Evolutionary conservation across 2,113 vertebrate species (phyloP), one percentile per base, ranked within the genome.

Genomic region (Casuarius casuarius): DNA sequence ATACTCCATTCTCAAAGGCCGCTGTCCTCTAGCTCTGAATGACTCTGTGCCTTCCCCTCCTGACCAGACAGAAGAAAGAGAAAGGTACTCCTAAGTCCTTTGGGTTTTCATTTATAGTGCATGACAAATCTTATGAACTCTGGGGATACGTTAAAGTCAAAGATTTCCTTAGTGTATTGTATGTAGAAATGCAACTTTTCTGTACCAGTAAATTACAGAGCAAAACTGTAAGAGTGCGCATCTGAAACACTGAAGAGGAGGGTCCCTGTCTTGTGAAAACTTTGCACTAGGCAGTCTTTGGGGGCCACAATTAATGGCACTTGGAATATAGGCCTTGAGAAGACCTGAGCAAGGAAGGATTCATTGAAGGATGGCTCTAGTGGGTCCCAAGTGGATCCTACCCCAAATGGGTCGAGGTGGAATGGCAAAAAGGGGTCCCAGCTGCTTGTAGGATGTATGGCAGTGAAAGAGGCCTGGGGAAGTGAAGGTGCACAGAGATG

Each of bases 401-500:
- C 1, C 10, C 10, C 33, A 82, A 19, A 0, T 0, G 6, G 16
- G 16, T 58, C 22, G 51, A 73, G 18, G 9, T 56, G 54, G 38
- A 25, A n/a, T 28, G 25, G 51, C 17, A 54, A 46, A 74, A 86
- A 33, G 21, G 7, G 2, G 1, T 58, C 33, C 16, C n/a, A 72
- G 12, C 6, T 51, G 5, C 25, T 71, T 83, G 38, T 6, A 75
- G 31, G 49, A 23, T 21, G 19, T 25, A 73, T 1, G 5, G 56
- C 40, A 54, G 31, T 33, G 44, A 46, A 84, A 68, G 33, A 33
- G 10, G 3, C 5, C 17, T 17, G 28, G 46, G 7, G 19, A 78
- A 28, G 6, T 42, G 65, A 72, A 91, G 35, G 12, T 11, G 14
- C 10, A 70, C 13, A 71, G 23, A 84, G 11, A 9, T 4, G 2